A percentile compares a stretch with the other conserved stretches of the same genome.
These are phyloP conservation scores for Coracias cyanogaster DNA, from an alignment of 2,797 vertebrate species.

Conservation along the genomic window DNA sequence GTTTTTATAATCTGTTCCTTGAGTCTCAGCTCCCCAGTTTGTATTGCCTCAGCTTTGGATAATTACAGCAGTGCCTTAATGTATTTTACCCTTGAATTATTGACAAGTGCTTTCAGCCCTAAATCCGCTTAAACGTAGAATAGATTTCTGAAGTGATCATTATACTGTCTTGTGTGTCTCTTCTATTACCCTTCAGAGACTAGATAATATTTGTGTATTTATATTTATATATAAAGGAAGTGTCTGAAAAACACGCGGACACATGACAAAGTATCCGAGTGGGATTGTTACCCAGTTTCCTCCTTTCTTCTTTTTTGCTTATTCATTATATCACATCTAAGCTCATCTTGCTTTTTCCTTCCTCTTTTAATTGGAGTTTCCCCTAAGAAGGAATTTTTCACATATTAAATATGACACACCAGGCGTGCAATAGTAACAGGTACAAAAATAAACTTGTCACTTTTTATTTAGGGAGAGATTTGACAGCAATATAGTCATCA, in stretches of 20 bases:
- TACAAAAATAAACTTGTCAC: not conserved
- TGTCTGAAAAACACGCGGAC: not conserved
- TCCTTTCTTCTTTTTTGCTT: not conserved
- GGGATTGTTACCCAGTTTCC: not conserved
- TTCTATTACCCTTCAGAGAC: not conserved
- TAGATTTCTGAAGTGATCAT: conserved; percentile 34
- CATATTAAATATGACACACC: not conserved
- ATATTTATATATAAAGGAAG: not conserved
- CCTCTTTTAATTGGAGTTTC: not conserved
- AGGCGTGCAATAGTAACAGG: not conserved
- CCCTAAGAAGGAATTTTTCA: not conserved
- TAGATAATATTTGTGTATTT: not conserved
- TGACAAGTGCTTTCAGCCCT: conserved; percentile 59
- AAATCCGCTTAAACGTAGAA: conserved; percentile 40
- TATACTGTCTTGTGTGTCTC: not conserved
- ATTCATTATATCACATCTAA: not conserved
- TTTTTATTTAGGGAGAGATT: not conserved
- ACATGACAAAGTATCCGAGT: not conserved
- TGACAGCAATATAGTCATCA: not conserved
- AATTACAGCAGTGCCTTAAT: conserved; percentile 28
- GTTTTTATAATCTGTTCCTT: not conserved
- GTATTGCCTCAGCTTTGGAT: not conserved
- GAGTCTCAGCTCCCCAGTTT: not conserved
- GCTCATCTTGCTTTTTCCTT: not conserved
- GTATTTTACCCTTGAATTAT: conserved; percentile 53